Evolutionary conservation across 2,888 invertebrate species (phyloP).

Genomic region (Cantharis flavilabris): DNA sequence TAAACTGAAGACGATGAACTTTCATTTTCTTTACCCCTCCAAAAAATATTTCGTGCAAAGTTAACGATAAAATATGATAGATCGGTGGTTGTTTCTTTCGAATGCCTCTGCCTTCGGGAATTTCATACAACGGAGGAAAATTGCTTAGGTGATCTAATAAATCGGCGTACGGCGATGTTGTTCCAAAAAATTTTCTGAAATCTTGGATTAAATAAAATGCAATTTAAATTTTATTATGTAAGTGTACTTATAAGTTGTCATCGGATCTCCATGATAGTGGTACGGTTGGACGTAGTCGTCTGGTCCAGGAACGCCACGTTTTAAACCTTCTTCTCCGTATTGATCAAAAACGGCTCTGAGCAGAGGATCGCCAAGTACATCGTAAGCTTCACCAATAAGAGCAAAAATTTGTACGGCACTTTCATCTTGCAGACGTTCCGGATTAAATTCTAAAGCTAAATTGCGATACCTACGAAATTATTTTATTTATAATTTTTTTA

Average conservation of each 20-base stretch:
- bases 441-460: conserved; percentile 58
- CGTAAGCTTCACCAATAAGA: conserved; percentile 77
- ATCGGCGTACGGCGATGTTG: conserved; percentile 80
- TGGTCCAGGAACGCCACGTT: conserved; percentile 76
- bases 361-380: conserved; percentile 71
- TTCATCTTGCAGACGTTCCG: conserved; percentile 62
- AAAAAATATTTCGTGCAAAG: conserved; percentile 68
- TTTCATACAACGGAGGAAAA: conserved; percentile 66
- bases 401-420: conserved; percentile 64
- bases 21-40: conserved; percentile 85
- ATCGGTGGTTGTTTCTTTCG: conserved; percentile 67
- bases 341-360: conserved; percentile 82
- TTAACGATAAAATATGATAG: conserved; percentile 61
- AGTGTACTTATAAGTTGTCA: conserved; percentile 68
- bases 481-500: not conserved
- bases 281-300: conserved; percentile 71
- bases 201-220: not conserved
- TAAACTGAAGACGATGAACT: conserved; percentile 72
- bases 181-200: conserved; percentile 76
- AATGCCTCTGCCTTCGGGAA: conserved; percentile 64
- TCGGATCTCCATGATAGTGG: conserved; percentile 79
- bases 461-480: conserved; percentile 49
- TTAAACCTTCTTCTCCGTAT: conserved; percentile 87
- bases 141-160: conserved; percentile 69
- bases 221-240: not conserved